Evolutionary conservation across 2,113 vertebrate genomes (phyloP), one percentile per base, ranked within the genome.

Genomic region (Pelobates fuscus): DNA sequence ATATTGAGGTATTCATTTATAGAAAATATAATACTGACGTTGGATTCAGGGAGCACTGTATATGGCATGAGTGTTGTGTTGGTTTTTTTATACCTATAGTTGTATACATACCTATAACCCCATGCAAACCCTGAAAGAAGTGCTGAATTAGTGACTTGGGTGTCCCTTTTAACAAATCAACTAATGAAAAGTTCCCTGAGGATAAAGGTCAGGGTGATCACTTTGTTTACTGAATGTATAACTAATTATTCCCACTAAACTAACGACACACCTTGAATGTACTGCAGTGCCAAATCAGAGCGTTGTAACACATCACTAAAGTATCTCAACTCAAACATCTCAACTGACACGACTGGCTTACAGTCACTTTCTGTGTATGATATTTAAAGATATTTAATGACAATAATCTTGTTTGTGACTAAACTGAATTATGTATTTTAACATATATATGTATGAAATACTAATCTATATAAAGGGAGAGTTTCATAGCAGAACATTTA

Each of bases 151-250:
- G 10, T 72, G 8, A 60, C 54, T 23, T 18, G 8, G 44, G 44
- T 32, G 46, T 63, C 30, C 29, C 18, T 41, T 54, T 27, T 62
- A 62, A 27, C 37, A 23, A 20, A 44, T 57, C 68, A 46, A 23
- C n/a, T 46, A 17, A 52, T 18, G 26, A 29, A 44, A 52, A 76
- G 37, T 14, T 32, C 57, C 8, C 54, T 32, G 25, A n/a, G 67
- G 46, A 8, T 23, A 61, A 21, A 43, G 63, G 49, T 25, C 70
- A 30, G 71, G 25, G 44, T 18, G 64, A 20, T 43, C 0, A 3
- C 6, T 21, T 17, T 32, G 72, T 77, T 77, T 69, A 21, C 73
- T 20, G 12, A 20, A 18, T 69, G 44, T 57, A 62, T 17, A 23
- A 30, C 26, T 63, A 23, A 30, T 61, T 30, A 41, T 26, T 49